phyloP scores from a whole-genome alignment of 2,113 vertebrate species.

The Cebidichthys violaceus region DNA sequence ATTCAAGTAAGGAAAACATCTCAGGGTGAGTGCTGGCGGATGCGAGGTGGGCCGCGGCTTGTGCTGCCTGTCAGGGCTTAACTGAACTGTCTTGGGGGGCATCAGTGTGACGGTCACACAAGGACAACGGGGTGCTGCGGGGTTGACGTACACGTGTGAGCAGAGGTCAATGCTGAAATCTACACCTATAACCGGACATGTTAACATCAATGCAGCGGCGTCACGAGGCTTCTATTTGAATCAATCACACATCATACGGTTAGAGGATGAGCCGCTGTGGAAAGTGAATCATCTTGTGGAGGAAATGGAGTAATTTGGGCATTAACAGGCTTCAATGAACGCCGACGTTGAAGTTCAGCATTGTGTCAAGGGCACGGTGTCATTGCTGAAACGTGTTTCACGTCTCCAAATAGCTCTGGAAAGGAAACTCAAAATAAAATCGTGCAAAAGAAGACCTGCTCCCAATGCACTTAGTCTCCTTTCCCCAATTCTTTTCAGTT shows the following conservation, averaged over 20 bases:
- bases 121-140: constrained; percentile 59
- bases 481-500: constrained; percentile 59
- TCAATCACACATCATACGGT: constrained; percentile 71
- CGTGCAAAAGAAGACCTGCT: neutral
- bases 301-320: constrained; percentile 58
- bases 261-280: constrained; percentile 50
- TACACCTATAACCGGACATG: constrained; percentile 64
- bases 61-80: constrained; percentile 54
- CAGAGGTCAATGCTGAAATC: constrained; percentile 78
- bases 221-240: constrained; percentile 61
- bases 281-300: constrained; percentile 64
- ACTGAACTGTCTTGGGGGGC: constrained; percentile 57
- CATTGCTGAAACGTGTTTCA: constrained; percentile 19
- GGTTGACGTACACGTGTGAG: constrained; percentile 64
- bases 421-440: constrained; percentile 41
- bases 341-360: constrained; percentile 35
- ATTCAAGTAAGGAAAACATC: constrained; percentile 81
- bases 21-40: constrained; percentile 45
- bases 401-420: constrained; percentile 28
- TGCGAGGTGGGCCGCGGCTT: constrained; percentile 36
- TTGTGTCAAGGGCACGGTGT: constrained; percentile 61
- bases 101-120: constrained; percentile 74
- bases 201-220: constrained; percentile 55
- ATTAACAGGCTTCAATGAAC: constrained; percentile 24
- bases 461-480: constrained; percentile 37